Evolutionary conservation across 2,797 vertebrate genomes (phyloP).

Genomic region (Paramormyrops hopkinsi): DNA sequence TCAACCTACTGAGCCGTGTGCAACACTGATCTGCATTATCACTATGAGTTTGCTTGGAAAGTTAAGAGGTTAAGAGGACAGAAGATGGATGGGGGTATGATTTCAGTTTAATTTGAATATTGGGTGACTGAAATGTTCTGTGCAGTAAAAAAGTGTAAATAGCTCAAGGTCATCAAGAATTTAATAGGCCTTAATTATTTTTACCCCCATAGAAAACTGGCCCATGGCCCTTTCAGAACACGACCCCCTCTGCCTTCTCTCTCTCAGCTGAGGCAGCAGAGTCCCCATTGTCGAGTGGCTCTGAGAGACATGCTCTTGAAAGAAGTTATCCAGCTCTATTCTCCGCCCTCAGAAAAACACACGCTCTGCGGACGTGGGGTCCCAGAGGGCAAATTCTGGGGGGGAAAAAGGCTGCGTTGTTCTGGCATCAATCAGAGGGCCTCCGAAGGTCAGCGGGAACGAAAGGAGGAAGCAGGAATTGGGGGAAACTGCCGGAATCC

Average conservation of each 20-base stretch:
- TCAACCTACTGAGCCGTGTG: background rate
- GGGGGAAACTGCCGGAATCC: background rate
- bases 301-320: constrained; percentile 32
- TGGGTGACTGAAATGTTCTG: background rate
- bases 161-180: background rate
- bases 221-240: background rate
- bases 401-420: background rate
- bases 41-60: background rate
- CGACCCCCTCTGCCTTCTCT: background rate
- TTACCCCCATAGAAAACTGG: background rate
- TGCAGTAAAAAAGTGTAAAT: background rate
- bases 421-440: background rate
- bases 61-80: background rate
- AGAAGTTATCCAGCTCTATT: constrained; percentile 20
- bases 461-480: background rate
- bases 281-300: constrained; percentile 39
- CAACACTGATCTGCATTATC: background rate
- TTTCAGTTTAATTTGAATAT: background rate
- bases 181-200: background rate
- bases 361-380: constrained; percentile 28
- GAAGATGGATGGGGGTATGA: background rate
- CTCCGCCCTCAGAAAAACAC: constrained; percentile 27
- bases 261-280: background rate
- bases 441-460: background rate
- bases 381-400: constrained; percentile 34